These are phyloP conservation scores for Hephaestus fuliginosus DNA, from an alignment of 2,797 vertebrate genomes.

Conservation along the genomic window DNA sequence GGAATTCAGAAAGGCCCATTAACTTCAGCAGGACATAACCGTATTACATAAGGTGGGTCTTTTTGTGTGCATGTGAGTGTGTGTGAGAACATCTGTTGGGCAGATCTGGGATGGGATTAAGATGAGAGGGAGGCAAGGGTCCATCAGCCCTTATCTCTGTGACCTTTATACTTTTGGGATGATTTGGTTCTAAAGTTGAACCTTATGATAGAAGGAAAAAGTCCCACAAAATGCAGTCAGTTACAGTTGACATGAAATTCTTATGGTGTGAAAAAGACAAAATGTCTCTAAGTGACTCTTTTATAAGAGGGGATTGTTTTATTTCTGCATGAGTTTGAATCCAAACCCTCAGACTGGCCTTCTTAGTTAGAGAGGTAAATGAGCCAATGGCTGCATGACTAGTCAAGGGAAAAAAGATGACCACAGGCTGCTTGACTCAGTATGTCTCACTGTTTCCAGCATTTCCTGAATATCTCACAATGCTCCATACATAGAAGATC, in stretches of 20 bases:
- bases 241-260: conserved; percentile 8
- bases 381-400: conserved; percentile 62
- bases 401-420: conserved; percentile 61
- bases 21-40: conserved; percentile 37
- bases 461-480: conserved; percentile 56
- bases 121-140: conserved; percentile 23
- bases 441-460: conserved; percentile 65
- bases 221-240: neutral
- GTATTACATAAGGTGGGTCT: conserved; percentile 14
- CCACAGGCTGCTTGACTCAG: conserved; percentile 73
- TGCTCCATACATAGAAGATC: conserved; percentile 23
- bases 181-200: conserved; percentile 13
- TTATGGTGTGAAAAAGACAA: conserved; percentile 7
- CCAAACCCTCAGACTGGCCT: conserved; percentile 59
- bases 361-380: conserved; percentile 40
- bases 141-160: conserved; percentile 30
- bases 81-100: conserved; percentile 61
- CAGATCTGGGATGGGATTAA: conserved; percentile 48
- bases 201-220: neutral
- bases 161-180: conserved; percentile 25
- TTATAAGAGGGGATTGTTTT: conserved; percentile 46
- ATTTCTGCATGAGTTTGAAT: conserved; percentile 48
- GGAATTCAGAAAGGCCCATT: conserved; percentile 60
- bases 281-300: conserved; percentile 33
- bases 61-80: conserved; percentile 13